Evolutionary conservation across 92 coral and sea anemone genomes (phyloP), one percentile per base, ranked within the genome.

Genomic region (Heteractis magnifica): DNA sequence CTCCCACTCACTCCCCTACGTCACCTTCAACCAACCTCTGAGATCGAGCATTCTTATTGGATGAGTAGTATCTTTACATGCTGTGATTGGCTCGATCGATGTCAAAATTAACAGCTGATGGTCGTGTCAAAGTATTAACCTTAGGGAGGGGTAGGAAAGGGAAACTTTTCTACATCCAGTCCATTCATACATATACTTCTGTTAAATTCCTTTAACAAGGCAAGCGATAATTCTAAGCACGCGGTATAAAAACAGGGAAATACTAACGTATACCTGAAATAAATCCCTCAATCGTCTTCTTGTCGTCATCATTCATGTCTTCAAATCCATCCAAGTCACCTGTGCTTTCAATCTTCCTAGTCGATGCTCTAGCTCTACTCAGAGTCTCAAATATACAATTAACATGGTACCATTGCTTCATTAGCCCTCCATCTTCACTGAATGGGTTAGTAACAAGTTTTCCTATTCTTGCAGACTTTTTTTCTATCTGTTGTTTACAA

Each of bases 351-450:
- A 94, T 96, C 86, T 81, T 94, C 87, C 85, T 92, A 1, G 99
- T 94, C 34, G 99, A 94, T 6, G 94, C 87, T 18, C 99, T 82
- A 11, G 99, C 98, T 71, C 99, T 88, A 20, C 94, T 82, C 52
- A 96, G 79, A 11, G 94, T 51, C 41, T 94, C 98, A 80, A 96
- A 96, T 19, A 96, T 94, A 64, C 99, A 96, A 34, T 85, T 85
- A 6, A 90, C 91, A 62, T 96, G 99, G 72, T 96, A 92, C 99
- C 99, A 96, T 20, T 96, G 98, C 74, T 96, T 96, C 99, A 94
- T 96, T 79, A 86, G 89, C 50, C 97, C 97, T 34, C 98, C 98
- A 68, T 95, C 98, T 4, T 95, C 98, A 48, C 98, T 86, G 87
- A 95, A 95, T 34, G 97, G 97, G 85, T 95, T 95, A 7, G 94